phyloP scores from a whole-genome alignment of 2,113 vertebrate genomes.

The Motacilla alba region DNA sequence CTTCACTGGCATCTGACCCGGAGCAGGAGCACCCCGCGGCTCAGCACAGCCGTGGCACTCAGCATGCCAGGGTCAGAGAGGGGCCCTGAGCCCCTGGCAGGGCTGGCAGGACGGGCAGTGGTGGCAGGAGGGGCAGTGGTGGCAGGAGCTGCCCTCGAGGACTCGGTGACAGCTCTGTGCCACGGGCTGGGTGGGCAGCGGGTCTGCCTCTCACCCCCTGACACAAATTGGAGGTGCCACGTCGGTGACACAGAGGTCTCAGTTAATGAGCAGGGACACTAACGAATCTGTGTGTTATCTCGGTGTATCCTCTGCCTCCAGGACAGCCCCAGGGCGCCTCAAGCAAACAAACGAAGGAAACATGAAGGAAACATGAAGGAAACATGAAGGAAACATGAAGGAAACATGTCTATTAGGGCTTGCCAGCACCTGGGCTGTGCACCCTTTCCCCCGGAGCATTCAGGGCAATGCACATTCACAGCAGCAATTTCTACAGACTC shows the following conservation, averaged over 20 bases:
- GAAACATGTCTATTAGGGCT: neutral
- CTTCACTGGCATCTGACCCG: no score
- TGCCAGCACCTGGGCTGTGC: neutral
- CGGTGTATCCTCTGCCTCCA: neutral
- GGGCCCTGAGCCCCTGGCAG: neutral
- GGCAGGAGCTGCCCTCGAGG: rapidly evolving
- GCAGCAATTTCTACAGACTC: neutral
- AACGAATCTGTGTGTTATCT: constrained; percentile 1
- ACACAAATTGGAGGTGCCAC: no score
- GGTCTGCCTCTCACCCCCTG: neutral
- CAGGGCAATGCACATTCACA: neutral
- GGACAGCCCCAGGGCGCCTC: neutral
- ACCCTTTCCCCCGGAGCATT: neutral
- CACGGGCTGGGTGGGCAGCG: neutral
- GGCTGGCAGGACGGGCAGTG: neutral
- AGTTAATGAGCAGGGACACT: constrained; percentile 1
- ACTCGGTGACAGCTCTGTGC: neutral
- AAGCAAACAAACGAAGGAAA: neutral
- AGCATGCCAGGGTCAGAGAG: rapidly evolving
- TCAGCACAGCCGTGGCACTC: neutral
- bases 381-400: neutral
- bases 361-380: neutral
- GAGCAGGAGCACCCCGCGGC: rapidly evolving
- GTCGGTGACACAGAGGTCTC: neutral
- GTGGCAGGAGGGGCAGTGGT: neutral